Evolutionary conservation across 37 sponge, comb jelly and placozoan genomes (phyloP), one percentile per base, ranked within the genome.

Genomic region (Cladorhizidae sp.): DNA sequence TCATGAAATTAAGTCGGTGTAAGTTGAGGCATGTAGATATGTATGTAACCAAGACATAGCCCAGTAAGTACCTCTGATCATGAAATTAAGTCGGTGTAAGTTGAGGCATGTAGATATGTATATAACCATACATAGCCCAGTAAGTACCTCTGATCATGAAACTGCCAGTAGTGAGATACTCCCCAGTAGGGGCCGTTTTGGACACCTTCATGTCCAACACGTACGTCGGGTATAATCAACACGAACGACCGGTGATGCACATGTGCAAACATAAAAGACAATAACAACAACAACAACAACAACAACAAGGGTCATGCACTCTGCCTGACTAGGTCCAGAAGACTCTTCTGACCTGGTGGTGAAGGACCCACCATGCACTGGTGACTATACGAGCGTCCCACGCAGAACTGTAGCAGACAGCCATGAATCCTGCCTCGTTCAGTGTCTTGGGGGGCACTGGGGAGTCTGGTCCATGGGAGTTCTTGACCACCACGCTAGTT

Each of bases 181-280:
- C 97, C 28, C 99, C 99, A 65, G 94, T 74, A 18, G 99, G 99
- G 35, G 99, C 97, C 2, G 97, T 96, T 71, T 98, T 98, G 33
- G 99, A 98, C 7, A 98, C 99, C 93, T 97, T 54, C n/a, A 45
- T n/a, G n/a, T n/a, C n/a, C n/a, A n/a, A n/a, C n/a, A n/a, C n/a
- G n/a, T n/a, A n/a, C n/a, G n/a, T n/a, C n/a, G n/a, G n/a, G n/a
- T n/a, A n/a, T n/a, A n/a, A n/a, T n/a, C n/a, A n/a, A n/a, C n/a
- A n/a, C n/a, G n/a, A n/a, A n/a, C n/a, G n/a, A n/a, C n/a, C n/a
- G n/a, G n/a, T n/a, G n/a, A n/a, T n/a, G n/a, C n/a, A n/a, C n/a
- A n/a, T n/a, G n/a, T n/a, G n/a, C n/a, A n/a, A n/a, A n/a, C n/a
- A n/a, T n/a, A n/a, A n/a, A n/a, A n/a, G n/a, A n/a, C n/a, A n/a